Evolutionary conservation across 2,113 vertebrate genomes (phyloP), one percentile per base, ranked within the genome.

Genomic region (Bungarus multicinctus): DNA sequence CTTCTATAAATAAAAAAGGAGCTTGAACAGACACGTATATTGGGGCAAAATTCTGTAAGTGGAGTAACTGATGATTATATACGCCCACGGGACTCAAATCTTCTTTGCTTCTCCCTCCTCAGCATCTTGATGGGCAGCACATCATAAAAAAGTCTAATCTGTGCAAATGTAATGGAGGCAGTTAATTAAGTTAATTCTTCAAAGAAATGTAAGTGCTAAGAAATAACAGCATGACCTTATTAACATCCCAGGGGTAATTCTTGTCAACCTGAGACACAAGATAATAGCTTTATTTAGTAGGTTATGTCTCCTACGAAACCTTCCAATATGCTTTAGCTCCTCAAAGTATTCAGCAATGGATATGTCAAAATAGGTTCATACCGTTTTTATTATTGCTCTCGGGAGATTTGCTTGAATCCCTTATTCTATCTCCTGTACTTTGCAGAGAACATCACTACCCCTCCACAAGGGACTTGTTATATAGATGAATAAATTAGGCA

Each of bases 321-420:
- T 30, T 30, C 27, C 1, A 5, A 1, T 81, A 30, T 60, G 6
- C 8, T 0, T 1, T 30, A 50, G 2, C 54, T 47, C 53, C 10
- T 69, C 23, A 0, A 5, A 30, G 5, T 0, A 0, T 64, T 88
- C 74, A 45, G 85, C 69, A 3, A 7, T 8, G 18, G 3, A 0
- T 92, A 54, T 87, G 12, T 45, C 34, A 2, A 0, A 47, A 34
- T 14, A 85, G n/a, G 7, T 86, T 52, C 25, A 39, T 1, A 2
- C 55, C 6, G 11, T 22, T 1, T 27, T 89, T 88, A 52, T 22
- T 22, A 74, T 43, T 54, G 87, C 16, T 23, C 52, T 85, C 81
- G 12, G 50, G 50, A 81, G 34, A 85, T 54, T 89, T 12, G n/a
- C 23, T 43, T 23, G 9, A 93, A 85, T 43, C 11, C 39, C 3